Evolutionary conservation across 2,797 vertebrate species (phyloP), one percentile per base, ranked within the genome.

Genomic region (Pelochelys cantorii): DNA sequence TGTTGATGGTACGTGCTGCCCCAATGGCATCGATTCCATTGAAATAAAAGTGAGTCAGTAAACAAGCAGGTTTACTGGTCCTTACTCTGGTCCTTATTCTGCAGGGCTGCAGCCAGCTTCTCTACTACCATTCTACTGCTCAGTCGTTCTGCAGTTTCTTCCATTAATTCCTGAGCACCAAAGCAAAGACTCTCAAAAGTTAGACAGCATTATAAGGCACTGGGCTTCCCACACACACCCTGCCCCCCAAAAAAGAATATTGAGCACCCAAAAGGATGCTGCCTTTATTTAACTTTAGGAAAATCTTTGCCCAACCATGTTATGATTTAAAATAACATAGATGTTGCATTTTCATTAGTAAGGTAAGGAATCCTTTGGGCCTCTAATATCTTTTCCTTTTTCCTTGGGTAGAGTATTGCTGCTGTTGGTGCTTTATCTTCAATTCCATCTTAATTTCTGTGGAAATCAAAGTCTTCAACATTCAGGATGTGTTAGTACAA

Each of bases 81-180:
- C 88, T 56, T 5, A 55, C 48, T 93, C 80, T 60, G 8, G 81
- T 78, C 78, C 88, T 59, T 5, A 55, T 42, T 93, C 93, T 53
- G 57, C 55, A 5, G 37, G 5, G n/a, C 79, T 81, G 71, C 83
- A 79, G 80, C 89, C 77, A 27, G 1, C 56, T 27, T 13, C 79
- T n/a, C 17, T 79, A 11, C 52, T 88, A 85, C 88, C 81, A 48
- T 48, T 68, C 80, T 74, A 11, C 52, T 85, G 82, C 77, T 86
- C 78, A 42, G 53, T 53, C n/a, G 5, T 23, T 84, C 81, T 37
- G 56, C 87, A 88, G 22, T 79, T 79, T 84, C 89, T 79, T 91
- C 81, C 84, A 25, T 3, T 68, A 68, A 7, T 84, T 95, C 8
- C 1, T n/a, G 15, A 82, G 81, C 48, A 25, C 4, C 22, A 71